Evolutionary conservation across 2,797 vertebrate species (phyloP), one percentile per base, ranked within the genome.

Genomic region (Tarsius wallacei): DNA sequence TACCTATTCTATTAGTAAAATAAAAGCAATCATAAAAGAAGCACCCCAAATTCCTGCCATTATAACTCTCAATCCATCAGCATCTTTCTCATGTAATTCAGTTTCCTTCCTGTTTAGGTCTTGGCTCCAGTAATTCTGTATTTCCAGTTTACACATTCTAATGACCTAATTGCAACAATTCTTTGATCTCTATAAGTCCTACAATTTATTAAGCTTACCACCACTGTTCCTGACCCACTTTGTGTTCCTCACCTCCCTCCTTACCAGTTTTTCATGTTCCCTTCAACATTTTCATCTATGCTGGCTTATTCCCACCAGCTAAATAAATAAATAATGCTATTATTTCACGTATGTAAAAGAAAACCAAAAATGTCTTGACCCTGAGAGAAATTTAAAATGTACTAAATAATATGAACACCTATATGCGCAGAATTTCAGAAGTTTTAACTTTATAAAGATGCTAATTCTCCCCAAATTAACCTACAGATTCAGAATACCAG

Each of bases 381-480:
- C 53, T 24, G 28, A 89, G 78, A 83, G 70, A 88, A 83, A 89
- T 22, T 95, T 88, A 63, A 76, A 88, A 88, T 55, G 51, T 17
- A 53, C 22, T 47, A 81, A 63, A 13, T 31, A 36, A 68, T 16
- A 83, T 19, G 66, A 31, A 68, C 87, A 87, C 11, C 57, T 47
- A 31, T 17, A 42, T 70, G 33, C 88, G 36, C 26, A 53, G 42
- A 70, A 42, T 88, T 64, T 68, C 22, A 68, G 16, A 92, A 47
- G 28, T 88, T 63, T 76, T n/a, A 70, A 78, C 77, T 93, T 68
- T 76, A 51, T 47, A 77, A 70, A 88, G 42, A 66, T 28, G 31
- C 68, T 63, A 66, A 87, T 87, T 88, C 53, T 87, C 31, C 42
- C 83, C 31, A 61, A 92, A 93, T n/a, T 70, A n/a, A 84, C 47